These are phyloP conservation scores for Cavia aperea DNA, from an alignment of 2,113 vertebrate species.

Conservation along the genomic window DNA sequence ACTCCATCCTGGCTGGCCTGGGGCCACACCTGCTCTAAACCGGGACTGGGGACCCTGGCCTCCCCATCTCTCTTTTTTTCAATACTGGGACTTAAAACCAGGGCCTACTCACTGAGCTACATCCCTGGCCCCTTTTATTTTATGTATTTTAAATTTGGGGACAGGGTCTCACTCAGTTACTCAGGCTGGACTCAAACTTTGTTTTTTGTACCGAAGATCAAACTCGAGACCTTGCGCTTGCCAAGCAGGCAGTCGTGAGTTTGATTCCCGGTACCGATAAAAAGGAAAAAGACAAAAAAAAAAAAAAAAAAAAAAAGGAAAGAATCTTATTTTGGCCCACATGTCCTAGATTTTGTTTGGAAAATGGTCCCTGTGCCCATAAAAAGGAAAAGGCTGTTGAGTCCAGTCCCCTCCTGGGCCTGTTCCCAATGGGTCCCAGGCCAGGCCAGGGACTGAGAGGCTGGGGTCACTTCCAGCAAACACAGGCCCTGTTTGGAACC, in stretches of 20 bases:
- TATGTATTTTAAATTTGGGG: neutral
- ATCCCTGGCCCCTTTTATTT: neutral
- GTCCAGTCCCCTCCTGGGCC: neutral
- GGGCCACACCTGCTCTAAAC: neutral
- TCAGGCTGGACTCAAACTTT: neutral
- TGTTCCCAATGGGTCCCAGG: neutral
- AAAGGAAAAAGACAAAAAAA: too few relatives aligned
- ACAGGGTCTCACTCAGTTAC: neutral
- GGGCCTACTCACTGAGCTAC: neutral
- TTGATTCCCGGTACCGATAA: too few relatives aligned
- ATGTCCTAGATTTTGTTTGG: constrained; percentile 44
- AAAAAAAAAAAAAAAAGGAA: constrained; percentile 10
- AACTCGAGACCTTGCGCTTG: too few relatives aligned
- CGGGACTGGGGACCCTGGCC: neutral
- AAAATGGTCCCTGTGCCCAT: constrained; percentile 47
- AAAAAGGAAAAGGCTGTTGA: constrained; percentile 51
- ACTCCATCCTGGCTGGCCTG: neutral
- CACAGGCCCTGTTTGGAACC: constrained; percentile 37
- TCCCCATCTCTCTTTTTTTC: neutral
- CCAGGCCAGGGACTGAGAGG: neutral
- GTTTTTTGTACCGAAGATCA: neutral
- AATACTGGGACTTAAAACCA: neutral
- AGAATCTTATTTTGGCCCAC: constrained; percentile 17
- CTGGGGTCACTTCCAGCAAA: constrained; percentile 52
- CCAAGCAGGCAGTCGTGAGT: too few relatives aligned